Percentiles rank a stretch among this genome's conserved stretches.
These are phyloP conservation scores for Xenopus laevis DNA, from an alignment of 2,113 vertebrate species.

Conservation along the genomic window DNA sequence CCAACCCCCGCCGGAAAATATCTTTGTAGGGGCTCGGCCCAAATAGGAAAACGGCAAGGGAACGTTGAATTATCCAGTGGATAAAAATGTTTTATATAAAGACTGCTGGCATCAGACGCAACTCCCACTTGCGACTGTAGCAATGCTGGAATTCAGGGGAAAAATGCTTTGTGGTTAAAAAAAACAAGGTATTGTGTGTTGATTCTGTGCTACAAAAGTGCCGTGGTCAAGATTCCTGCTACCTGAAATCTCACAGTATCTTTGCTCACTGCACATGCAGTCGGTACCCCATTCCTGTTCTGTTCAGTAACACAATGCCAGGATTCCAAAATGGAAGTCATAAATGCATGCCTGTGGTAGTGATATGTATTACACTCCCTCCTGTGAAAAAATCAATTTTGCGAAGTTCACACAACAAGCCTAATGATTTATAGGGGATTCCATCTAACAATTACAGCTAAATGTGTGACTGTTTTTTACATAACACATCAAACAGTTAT, in stretches of 20 bases:
- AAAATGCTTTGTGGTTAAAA: too few species aligned
- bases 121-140: too few species aligned
- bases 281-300: slow-evolving; percentile 16
- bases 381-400: slow-evolving; percentile 11
- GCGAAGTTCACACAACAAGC: not conserved
- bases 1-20: too few species aligned
- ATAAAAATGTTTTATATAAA: too few species aligned
- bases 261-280: not conserved
- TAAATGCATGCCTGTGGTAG: slow-evolving; percentile 2
- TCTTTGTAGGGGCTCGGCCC: too few species aligned
- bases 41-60: too few species aligned
- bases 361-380: slow-evolving; percentile 18
- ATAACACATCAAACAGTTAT: slow-evolving; percentile 32
- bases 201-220: slow-evolving; percentile 8
- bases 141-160: too few species aligned
- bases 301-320: slow-evolving; percentile 9
- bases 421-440: slow-evolving; percentile 30
- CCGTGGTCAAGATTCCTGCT: too few species aligned
- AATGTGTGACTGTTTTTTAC: slow-evolving; percentile 27
- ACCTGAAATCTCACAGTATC: too few species aligned
- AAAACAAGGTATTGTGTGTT: too few species aligned
- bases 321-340: slow-evolving; percentile 4
- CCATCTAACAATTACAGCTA: slow-evolving; percentile 21
- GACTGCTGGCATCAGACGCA: too few species aligned
- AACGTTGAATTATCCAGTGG: too few species aligned